Evolutionary conservation across 2,888 invertebrate genomes (phyloP), one percentile per base, ranked within the genome.

Genomic region (Malthinus flaveolus): DNA sequence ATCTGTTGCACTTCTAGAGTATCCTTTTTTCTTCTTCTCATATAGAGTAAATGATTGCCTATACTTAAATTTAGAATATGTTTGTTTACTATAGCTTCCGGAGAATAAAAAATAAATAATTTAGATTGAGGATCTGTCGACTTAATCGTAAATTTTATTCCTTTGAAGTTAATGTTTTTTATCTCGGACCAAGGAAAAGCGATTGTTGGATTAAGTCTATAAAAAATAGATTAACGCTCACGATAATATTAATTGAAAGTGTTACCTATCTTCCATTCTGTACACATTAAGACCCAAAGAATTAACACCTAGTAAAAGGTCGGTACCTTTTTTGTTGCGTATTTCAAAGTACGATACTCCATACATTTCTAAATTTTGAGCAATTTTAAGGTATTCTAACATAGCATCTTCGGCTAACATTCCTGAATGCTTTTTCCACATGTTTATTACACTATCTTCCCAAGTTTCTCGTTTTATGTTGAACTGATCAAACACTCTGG

Each of bases 171-270:
- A 74, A 99, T 95, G 81, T 98, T 98, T 71, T 97, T 89, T 78
- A 99, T 99, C 83, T 98, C 98, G 50, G 97, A 96, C 98, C 98
- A 98, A 1, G 98, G 98, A 81, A 98, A 98, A 36, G 97, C 95
- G 78, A 97, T 95, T 80, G 96, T 97, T 23, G 98, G 98, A 56
- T 96, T 97, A 73, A 99, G 83, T 77, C 91, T 90, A 80, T 36
- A 81, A 78, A 51, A 60, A 51, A n/a, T 42, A 15, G 13, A 36
- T 12, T 32, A 23, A 32, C 4, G 37, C 23, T 10, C 8, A n/a
- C n/a, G 9, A 5, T 23, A 36, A 13, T 33, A 12, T 32, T 1
- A 32, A 32, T 4, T 1, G 32, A 7, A 32, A 10, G 1, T 39
- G 10, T 9, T 71, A 91, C 90, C 92, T 95, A 81, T 99, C 97